Conservation (phyloP, 2,113 vertebrate species). For the Formicarius rufipectus region DNA sequence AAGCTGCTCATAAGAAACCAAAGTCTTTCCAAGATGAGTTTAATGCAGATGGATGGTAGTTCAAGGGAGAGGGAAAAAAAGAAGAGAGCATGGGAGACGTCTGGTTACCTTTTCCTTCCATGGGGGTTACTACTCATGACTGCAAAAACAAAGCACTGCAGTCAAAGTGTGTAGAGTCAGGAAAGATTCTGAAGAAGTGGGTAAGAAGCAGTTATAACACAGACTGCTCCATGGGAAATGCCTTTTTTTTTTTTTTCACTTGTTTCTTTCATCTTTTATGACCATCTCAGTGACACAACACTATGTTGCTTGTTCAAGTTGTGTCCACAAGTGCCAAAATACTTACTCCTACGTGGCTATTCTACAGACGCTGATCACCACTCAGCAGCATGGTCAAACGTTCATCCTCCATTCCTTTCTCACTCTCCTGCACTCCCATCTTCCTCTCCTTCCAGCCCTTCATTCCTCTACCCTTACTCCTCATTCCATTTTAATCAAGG, state of each 20-base stretch:
- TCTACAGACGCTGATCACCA: background rate
- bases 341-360: background rate
- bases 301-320: background rate
- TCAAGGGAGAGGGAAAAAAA: background rate
- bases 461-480: constrained; percentile 27
- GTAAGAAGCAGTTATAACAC: background rate
- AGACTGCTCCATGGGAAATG: background rate
- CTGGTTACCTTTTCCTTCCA: background rate
- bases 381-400: background rate
- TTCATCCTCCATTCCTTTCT: background rate
- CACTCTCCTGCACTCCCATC: background rate
- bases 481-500: constrained; percentile 72
- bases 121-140: background rate
- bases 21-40: constrained; percentile 24
- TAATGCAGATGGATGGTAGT: background rate
- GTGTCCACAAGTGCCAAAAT: background rate
- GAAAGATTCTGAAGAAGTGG: background rate
- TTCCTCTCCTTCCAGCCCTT: constrained; percentile 6
- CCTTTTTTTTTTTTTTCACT: background rate
- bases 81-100: background rate
- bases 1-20: background rate
- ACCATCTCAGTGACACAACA: background rate
- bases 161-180: background rate
- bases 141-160: background rate
- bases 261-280: background rate